Conservation (phyloP, 2,797 vertebrate species). For the Limnodromus scolopaceus region DNA sequence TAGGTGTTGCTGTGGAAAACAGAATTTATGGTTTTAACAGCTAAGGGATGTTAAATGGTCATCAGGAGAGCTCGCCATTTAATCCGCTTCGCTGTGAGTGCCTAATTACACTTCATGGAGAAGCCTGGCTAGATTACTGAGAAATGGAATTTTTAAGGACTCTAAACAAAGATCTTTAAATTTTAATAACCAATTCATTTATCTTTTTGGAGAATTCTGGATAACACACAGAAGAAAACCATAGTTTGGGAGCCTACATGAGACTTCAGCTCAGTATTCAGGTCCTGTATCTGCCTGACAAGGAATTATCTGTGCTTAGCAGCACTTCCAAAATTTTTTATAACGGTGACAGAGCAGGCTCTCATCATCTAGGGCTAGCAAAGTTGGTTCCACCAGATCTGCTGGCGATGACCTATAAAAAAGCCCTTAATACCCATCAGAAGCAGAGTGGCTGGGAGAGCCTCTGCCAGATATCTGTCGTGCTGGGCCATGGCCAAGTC, state of each 20-base stretch:
- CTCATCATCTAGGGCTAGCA: not conserved
- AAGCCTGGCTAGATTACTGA: not conserved
- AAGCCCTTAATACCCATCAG: not conserved
- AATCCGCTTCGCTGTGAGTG: not conserved
- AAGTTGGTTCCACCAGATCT: conserved; percentile 11
- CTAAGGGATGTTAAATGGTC: not conserved
- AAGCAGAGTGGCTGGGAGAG: not conserved
- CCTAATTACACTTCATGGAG: not conserved
- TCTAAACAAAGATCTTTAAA: not conserved
- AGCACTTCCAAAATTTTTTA: not conserved
- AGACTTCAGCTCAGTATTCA: fast-evolving
- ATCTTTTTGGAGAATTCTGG: not conserved
- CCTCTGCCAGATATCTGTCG: not conserved
- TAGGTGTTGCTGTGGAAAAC: not conserved
- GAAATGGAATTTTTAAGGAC: not conserved
- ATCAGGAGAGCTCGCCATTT: not conserved
- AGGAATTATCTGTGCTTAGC: not conserved
- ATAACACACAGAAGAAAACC: not conserved
- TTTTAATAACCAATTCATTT: not conserved
- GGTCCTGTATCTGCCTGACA: not conserved
- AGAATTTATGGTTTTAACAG: not conserved
- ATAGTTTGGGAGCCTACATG: not conserved
- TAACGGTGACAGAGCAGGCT: not conserved
- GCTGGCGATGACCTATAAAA: conserved; percentile 9
- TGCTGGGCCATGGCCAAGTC: not conserved